These are phyloP conservation scores for Brienomyrus brachyistius DNA, from an alignment of 2,113 vertebrate genomes.

Conservation along the genomic window DNA sequence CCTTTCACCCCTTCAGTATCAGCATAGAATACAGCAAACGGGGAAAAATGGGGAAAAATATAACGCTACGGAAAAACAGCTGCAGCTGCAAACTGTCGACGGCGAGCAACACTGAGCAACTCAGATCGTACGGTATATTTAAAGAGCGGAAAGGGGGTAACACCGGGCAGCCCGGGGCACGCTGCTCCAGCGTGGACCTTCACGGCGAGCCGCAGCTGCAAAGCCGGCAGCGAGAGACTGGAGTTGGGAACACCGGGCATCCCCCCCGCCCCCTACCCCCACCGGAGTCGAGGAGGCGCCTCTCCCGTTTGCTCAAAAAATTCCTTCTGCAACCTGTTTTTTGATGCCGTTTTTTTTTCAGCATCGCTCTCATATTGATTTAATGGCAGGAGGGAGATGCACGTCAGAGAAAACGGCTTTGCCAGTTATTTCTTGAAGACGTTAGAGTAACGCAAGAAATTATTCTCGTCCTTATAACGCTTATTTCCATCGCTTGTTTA, in stretches of 20 bases:
- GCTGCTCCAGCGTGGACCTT: constrained; percentile 18
- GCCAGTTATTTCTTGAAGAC: background rate
- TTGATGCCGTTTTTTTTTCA: constrained; percentile 31
- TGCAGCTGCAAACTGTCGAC: background rate
- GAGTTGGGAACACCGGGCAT: constrained; percentile 32
- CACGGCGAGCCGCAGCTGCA: constrained; percentile 11
- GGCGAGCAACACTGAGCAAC: background rate
- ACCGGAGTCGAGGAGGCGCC: background rate
- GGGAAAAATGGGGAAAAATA: background rate
- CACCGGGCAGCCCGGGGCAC: constrained; percentile 28
- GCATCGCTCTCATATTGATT: constrained; percentile 32
- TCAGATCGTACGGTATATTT: background rate
- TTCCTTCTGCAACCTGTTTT: constrained; percentile 30
- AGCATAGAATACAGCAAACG: constrained; percentile 25
- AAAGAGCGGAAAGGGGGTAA: background rate
- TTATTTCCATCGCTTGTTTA: background rate
- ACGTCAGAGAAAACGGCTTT: background rate
- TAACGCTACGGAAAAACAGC: background rate
- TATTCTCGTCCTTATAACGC: background rate
- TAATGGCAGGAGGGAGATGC: background rate
- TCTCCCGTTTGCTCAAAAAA: constrained; percentile 19
- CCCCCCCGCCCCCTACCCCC: constrained; percentile 27
- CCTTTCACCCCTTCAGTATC: constrained; percentile 26
- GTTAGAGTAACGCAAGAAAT: background rate
- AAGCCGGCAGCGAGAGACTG: constrained; percentile 15